phyloP scores from a whole-genome alignment of 2,113 vertebrate species.

The Plestiodon gilberti region DNA sequence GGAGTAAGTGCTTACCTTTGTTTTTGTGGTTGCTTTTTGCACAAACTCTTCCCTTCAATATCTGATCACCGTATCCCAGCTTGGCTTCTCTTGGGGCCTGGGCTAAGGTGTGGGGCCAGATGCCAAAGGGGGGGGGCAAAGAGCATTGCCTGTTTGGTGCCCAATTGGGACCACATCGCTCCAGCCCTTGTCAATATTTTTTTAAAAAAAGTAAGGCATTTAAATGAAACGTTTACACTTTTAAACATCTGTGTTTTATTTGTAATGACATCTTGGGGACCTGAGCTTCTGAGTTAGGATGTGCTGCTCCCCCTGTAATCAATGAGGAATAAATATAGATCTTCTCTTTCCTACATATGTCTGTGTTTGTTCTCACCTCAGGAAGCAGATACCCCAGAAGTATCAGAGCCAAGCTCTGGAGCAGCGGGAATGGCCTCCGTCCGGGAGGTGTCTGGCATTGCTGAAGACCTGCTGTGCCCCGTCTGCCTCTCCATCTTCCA shows the following conservation, averaged over 20 bases:
- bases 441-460: conserved; percentile 8
- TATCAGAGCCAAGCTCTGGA: background rate
- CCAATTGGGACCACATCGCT: no score
- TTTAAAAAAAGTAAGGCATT: no score
- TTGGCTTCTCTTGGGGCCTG: background rate
- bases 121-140: no score
- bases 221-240: no score
- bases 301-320: no score
- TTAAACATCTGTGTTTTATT: no score
- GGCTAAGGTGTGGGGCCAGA: background rate
- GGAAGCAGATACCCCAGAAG: background rate
- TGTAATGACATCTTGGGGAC: background rate
- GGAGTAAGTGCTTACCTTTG: background rate
- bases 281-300: no score
- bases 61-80: background rate
- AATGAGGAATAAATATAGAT: no score
- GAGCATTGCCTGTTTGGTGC: no score
- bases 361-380: background rate
- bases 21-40: background rate
- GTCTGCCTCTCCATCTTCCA: conserved; percentile 15
- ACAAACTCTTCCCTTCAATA: background rate
- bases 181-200: no score
- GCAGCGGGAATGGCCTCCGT: background rate
- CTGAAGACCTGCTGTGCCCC: background rate
- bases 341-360: no score